Base-by-base conservation (phyloP, 2,113 vertebrate species). In the Cottus gobio region DNA sequence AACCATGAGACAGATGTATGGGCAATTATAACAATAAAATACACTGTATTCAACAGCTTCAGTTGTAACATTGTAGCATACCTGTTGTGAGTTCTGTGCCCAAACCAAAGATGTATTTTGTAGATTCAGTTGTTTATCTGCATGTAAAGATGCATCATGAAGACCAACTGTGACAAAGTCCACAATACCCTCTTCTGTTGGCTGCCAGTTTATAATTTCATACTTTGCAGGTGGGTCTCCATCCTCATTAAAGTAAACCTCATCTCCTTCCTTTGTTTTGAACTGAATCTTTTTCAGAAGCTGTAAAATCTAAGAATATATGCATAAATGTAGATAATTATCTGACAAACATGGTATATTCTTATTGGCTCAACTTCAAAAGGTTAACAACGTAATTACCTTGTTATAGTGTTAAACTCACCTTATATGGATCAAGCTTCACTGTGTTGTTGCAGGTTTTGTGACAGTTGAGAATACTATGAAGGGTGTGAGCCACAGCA, bases 121-220 rank as follows among this genome's bases (percentile, higher is more conserved):
- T 16, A 95, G 48, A 63, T 50, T 63, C 11, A 95, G 66, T 39
- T 91, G 89, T 79, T 83, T 71, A 1, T 78, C 81, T 54, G 68
- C 46, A 78, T 89, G 71, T 77, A 92, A 65, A 46, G 93, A 92
- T 5, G 88, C 77, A 85, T 95, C 94, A 79, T 93, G 83, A 34
- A 93, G 69, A 37, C 94, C 94, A 52, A 95, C 91, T 22, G 72
- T 85, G 10, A 92, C 90, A 93, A 95, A 95, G 28, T 91, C 82
- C 39, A 90, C 78, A 12, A 62, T 16, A 2, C 83, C 54, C 1
- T 85, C 74, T 74, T 82, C 30, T 60, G 28, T 86, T 57, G 87
- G 87, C 72, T 95, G 93, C 93, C 94, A 95, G 79, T 93, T 94
- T 54, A 95, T 90, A 28, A 95, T 90, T 57, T 95, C 93, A 91